Evolutionary conservation across 2,797 vertebrate genomes (phyloP).

Genomic region (Leucoraja ocellata): DNA sequence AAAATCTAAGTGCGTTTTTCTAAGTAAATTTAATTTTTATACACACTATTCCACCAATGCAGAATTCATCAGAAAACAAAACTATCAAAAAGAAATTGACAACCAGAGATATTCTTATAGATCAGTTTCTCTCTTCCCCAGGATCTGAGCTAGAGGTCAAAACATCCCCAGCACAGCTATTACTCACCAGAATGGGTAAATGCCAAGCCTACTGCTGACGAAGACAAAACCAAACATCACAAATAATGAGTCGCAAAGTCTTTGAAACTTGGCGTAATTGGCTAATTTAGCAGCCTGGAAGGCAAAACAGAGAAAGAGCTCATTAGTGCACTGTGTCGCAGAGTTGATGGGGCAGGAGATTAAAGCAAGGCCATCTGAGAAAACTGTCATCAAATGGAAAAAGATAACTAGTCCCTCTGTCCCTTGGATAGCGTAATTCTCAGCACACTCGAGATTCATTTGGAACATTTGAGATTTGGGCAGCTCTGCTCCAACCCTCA

Average conservation of each 20-base stretch:
- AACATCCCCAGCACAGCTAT: neutral
- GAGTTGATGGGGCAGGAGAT: neutral
- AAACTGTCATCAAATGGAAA: neutral
- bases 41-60: neutral
- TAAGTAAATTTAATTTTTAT: neutral
- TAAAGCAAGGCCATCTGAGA: constrained; percentile 8
- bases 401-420: constrained; percentile 40
- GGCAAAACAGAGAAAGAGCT: constrained; percentile 39
- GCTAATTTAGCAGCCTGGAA: constrained; percentile 84
- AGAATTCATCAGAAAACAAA: neutral
- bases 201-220: constrained; percentile 78
- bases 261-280: constrained; percentile 92
- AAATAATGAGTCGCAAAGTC: constrained; percentile 81
- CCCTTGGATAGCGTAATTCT: neutral
- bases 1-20: neutral
- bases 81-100: too few relatives aligned
- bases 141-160: neutral
- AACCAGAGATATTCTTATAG: neutral
- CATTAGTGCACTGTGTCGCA: neutral
- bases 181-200: constrained; percentile 89
- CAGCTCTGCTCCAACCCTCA: neutral
- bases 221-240: constrained; percentile 77
- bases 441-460: neutral
- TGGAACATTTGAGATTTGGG: neutral
- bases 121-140: neutral